phyloP scores from a whole-genome alignment of 2,888 invertebrate species.

The Escarpia spicata region DNA sequence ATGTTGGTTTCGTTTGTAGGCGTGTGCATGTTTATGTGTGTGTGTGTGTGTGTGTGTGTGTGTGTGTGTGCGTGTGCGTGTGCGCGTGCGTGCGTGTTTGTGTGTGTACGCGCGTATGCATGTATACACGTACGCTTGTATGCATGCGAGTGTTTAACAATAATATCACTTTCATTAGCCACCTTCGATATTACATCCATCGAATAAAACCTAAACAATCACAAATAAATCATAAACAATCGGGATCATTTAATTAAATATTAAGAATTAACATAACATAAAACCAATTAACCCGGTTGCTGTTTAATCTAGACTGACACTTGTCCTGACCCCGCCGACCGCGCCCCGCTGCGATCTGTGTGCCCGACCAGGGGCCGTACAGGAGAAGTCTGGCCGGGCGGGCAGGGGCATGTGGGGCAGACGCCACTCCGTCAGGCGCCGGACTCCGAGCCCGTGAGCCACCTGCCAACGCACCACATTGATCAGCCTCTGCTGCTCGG shows the following conservation, averaged over 20 bases:
- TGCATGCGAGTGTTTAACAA: not conserved
- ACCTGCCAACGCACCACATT: conserved; percentile 29
- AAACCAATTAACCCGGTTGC: not conserved
- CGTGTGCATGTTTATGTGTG: not conserved
- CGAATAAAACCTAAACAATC: not conserved
- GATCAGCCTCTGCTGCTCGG: conserved; percentile 53
- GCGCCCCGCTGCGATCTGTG: not conserved
- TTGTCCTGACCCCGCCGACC: not conserved
- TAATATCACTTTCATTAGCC: not conserved
- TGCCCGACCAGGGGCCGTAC: conserved; percentile 33
- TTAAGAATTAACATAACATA: not conserved
- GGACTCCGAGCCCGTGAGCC: not conserved
- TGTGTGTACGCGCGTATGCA: not conserved
- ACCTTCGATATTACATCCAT: not conserved
- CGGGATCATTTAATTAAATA: not conserved
- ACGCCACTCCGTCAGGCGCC: conserved; percentile 56
- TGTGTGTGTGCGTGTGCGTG: no score
- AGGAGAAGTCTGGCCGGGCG: conserved; percentile 49
- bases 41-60: no score
- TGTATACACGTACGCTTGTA: not conserved
- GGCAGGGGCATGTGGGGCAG: conserved; percentile 58
- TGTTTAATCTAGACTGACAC: not conserved
- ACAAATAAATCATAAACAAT: not conserved
- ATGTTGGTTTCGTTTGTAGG: not conserved
- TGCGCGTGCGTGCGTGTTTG: not conserved